Base-by-base conservation (phyloP, 2,113 vertebrate species). In the Lota lota region DNA sequence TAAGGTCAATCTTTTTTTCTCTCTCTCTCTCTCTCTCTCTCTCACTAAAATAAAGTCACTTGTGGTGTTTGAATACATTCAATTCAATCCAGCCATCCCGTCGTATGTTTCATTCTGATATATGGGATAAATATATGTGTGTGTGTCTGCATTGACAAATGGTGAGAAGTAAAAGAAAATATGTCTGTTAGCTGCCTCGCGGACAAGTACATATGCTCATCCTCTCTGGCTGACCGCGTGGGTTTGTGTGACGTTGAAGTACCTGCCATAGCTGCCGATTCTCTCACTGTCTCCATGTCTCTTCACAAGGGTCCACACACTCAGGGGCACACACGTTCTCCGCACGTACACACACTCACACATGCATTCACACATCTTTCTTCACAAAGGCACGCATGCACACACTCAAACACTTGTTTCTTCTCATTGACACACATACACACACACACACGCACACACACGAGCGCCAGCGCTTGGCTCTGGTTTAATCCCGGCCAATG, bases 31-130 rank as follows among this genome's bases (percentile, higher is more conserved):
- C 40, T 33, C 28, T 33, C 28, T 47, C 40, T 47, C 40, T 47
- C 40, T 50, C 56, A 64, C 74, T 60, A 78, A 79, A 74, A 85
- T 77, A 78, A 88, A 91, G 90, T 85, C 88, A 88, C 88, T 90
- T 87, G 81, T 79, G 88, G 90, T 89, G 87, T 84, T 88, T 85
- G 78, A 78, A 87, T 89, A 89, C 88, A 88, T 91, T 90, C 81
- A 73, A 76, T 85, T 47, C 40, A 47, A 82, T 76, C 79, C 83
- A 84, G 79, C 66, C 65, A 75, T 78, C 22, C 18, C 64, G 80
- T 59, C 21, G 60, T 57, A 21, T 73, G 64, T 77, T 16, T 50
- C 51, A n/a, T 70, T 60, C 68, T 64, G 57, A 62, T 72, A 81
- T 56, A 79, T n/a, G 56, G 72, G 79, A 50, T 33, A 33, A 61